phyloP scores from a whole-genome alignment of 2,113 vertebrate genomes.

The Nibea albiflora region DNA sequence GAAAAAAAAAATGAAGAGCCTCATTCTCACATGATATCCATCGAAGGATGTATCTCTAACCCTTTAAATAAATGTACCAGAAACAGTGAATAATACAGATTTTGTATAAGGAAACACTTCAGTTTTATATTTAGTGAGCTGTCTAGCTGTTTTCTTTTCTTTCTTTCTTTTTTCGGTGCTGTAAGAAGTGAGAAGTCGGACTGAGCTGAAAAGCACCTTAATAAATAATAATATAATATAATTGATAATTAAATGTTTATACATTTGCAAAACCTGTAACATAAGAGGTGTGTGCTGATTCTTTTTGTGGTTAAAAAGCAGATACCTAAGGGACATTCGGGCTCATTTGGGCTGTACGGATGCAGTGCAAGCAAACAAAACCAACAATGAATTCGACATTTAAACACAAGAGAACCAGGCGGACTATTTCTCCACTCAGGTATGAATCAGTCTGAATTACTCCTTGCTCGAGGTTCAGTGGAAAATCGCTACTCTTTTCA shows the following conservation, averaged over 20 bases:
- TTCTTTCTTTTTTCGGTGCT: too few relatives aligned
- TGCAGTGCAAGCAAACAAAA: background rate
- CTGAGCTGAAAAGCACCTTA: background rate
- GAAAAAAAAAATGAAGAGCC: background rate
- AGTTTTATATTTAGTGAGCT: background rate
- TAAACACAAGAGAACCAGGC: background rate
- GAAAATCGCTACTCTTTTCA: too few relatives aligned
- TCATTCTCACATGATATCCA: background rate
- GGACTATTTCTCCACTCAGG: too few relatives aligned
- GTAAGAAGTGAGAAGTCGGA: background rate
- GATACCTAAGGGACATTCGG: background rate
- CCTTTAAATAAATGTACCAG: background rate
- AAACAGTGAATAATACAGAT: background rate
- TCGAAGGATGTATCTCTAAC: background rate
- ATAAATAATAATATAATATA: too few relatives aligned
- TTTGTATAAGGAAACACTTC: background rate
- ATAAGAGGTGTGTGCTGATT: background rate
- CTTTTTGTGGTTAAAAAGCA: background rate
- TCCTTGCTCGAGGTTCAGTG: background rate
- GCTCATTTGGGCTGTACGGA: background rate
- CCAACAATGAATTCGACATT: background rate
- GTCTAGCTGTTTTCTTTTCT: too few relatives aligned
- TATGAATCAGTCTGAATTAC: background rate
- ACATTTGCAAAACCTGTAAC: background rate
- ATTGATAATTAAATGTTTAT: too few relatives aligned